Evolutionary conservation across 2,888 invertebrate genomes (phyloP), one percentile per base, ranked within the genome.

Genomic region (Acrobasis consociella): DNA sequence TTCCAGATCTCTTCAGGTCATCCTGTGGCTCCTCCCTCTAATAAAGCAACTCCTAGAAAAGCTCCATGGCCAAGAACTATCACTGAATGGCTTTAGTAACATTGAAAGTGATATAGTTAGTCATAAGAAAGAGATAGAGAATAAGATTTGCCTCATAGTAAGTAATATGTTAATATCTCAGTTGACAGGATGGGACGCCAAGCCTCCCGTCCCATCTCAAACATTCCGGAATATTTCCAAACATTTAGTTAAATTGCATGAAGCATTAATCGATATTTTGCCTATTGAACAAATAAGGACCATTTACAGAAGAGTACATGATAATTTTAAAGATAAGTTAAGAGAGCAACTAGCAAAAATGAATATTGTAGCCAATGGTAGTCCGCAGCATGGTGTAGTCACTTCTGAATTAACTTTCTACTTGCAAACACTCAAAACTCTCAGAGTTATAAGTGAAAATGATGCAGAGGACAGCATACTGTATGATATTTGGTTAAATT

Each of bases 341-440:
- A 94, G 97, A 85, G 96, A 97, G 76, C 97, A 97, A 81, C 91
- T 99, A 71, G 82, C 94, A 3, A 96, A 95, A 84, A 95, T 98
- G 94, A 97, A 97, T 80, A 97, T 99, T 72, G 95, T 96, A 63
- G 98, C 98, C 73, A 97, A 99, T 90, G 98, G 98, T n/a, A 98
- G 98, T 58, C 99, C 99, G 1, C 97, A 98, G 81, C 98, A 99
- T 83, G 98, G 98, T 51, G 95, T 97, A 62, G 98, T 98, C n/a
- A 97, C 97, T 46, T 97, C 97, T 9, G 98, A 98, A 91, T 89
- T 98, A 77, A 97, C 97, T 67, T 98, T 98, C 89, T 98, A 98
- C 85, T 93, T 97, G 77, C 97, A 97, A 89, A 97, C 97, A 64
- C 93, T 98, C 75, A 95, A 96, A 80, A 96, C 95, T 72, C 91